Base-by-base conservation (phyloP, 2,888 invertebrate genomes). In the Xanthorhoe spadicearia region DNA sequence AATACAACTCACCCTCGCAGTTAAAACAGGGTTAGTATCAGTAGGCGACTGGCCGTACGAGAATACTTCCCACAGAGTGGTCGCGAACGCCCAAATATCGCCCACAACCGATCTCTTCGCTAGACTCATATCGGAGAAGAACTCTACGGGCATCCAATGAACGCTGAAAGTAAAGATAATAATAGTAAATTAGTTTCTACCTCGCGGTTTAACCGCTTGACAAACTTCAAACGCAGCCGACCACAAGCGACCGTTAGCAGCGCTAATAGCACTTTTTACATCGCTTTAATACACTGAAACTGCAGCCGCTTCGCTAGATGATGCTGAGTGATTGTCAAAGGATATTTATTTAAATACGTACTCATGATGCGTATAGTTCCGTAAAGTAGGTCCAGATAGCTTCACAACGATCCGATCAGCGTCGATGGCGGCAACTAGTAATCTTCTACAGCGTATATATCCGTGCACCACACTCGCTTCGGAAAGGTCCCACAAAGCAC, bases 61-160 rank as follows among this genome's bases (percentile, higher is more conserved):
- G 89, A 98, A 98, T 75, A 98, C 96, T 87, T 98, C 97, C 97
- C 98, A 98, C 17, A 98, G 85, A 0, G 98, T 98, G 3, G 98
- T 98, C 0, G 97, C 97, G 82, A 97, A 96, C 5, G 98, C 97
- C 97, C 98, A 99, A 19, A 98, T 95, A 81, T 98, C 98, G 10
- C 97, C 96, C 60, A 95, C 94, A 0, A 94, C 94, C 18, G 96
- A 96, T 9, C 93, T 90, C 82, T 95, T 95, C 13, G 96, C 96
- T 74, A 94, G 89, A 78, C 94, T 94, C 79, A 95, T 94, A 83
- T 96, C 96, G 0, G 93, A 84, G 83, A 96, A 96, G 81, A 96
- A 96, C 83, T 98, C 98, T 9, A 96, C 95, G 0, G 98, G 98
- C 81, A 98, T 95, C 98, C 98, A 99, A 74, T 97, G 97, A 2